These are phyloP conservation scores for Pimephales promelas DNA, from an alignment of 2,113 vertebrate genomes.

Conservation along the genomic window DNA sequence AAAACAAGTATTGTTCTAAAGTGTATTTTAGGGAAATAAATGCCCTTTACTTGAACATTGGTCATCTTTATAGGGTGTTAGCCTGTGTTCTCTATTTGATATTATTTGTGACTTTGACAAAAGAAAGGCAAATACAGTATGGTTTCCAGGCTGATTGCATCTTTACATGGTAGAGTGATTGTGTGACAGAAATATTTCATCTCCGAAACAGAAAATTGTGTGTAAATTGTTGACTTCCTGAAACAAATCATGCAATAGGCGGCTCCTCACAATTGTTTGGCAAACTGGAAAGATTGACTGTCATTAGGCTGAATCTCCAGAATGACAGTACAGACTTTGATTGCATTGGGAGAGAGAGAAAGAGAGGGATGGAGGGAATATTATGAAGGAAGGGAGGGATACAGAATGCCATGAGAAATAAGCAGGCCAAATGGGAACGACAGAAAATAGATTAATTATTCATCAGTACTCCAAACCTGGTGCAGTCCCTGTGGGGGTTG, in stretches of 20 bases:
- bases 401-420: neutral
- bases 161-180: neutral
- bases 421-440: constrained; percentile 2
- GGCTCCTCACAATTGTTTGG: constrained; percentile 14
- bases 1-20: neutral
- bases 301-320: constrained; percentile 7
- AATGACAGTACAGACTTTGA: constrained; percentile 24
- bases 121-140: neutral
- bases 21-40: neutral
- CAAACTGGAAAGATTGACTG: neutral
- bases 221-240: constrained; percentile 4
- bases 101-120: neutral
- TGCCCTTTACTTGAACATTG: too few species aligned
- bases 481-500: neutral
- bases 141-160: neutral
- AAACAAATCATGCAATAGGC: constrained; percentile 3
- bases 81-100: neutral
- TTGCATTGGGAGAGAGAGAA: neutral
- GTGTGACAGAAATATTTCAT: constrained; percentile 3
- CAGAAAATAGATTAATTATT: constrained; percentile 33
- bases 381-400: neutral
- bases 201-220: neutral
- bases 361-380: neutral
- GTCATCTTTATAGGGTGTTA: neutral
- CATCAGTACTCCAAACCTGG: constrained; percentile 11